These are phyloP conservation scores for Andrena chrysosceles DNA, from an alignment of 2,888 invertebrate genomes.

Conservation along the genomic window DNA sequence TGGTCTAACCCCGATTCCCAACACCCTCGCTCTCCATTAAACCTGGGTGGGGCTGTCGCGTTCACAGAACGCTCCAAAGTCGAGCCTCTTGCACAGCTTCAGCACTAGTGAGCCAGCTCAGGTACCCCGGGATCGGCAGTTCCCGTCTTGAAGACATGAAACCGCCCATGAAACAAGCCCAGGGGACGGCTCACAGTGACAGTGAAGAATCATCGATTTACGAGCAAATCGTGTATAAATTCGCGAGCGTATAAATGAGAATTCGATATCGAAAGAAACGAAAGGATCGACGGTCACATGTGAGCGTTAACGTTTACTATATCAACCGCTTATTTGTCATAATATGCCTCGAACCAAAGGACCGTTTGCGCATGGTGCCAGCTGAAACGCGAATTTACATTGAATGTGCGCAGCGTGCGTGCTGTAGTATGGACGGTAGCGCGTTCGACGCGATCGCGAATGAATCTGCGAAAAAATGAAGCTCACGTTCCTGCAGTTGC, in stretches of 20 bases:
- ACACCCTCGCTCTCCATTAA: too few species aligned
- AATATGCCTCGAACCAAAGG: background rate
- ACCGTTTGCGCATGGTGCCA: slow-evolving; percentile 12
- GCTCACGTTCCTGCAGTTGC: background rate
- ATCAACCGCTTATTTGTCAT: slow-evolving; percentile 45
- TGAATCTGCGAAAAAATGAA: slow-evolving; percentile 34
- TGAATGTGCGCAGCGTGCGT: slow-evolving; percentile 20
- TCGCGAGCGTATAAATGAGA: background rate
- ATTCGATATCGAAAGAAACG: background rate
- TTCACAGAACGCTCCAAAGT: too few species aligned
- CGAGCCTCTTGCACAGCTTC: too few species aligned
- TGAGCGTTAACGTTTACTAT: slow-evolving; percentile 20
- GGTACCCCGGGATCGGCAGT: too few species aligned
- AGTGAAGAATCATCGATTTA: background rate
- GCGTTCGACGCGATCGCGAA: slow-evolving; percentile 14
- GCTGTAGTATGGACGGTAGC: slow-evolving; percentile 20
- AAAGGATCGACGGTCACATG: background rate
- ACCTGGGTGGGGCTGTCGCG: too few species aligned
- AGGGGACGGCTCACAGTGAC: background rate
- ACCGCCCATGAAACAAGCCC: too few species aligned
- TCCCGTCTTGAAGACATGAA: too few species aligned
- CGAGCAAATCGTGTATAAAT: background rate
- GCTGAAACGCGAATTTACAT: slow-evolving; percentile 40
- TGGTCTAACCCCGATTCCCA: too few species aligned
- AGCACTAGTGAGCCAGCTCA: too few species aligned